Percentiles rank a stretch among this genome's conserved stretches.
These are phyloP conservation scores for Volucella inflata DNA, from an alignment of 2,888 invertebrate species.

Conservation along the genomic window DNA sequence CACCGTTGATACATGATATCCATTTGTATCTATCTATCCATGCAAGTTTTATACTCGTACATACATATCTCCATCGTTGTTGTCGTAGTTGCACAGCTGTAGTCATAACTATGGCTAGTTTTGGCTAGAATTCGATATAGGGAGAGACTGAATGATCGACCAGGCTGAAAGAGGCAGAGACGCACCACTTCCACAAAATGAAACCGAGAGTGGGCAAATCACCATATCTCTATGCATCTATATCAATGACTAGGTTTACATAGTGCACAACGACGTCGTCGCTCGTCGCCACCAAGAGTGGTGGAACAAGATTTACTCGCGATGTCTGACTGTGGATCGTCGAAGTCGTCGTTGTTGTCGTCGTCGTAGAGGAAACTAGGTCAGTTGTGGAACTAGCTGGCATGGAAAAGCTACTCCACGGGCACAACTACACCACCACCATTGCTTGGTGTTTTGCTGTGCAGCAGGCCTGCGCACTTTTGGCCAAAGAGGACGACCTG, in stretches of 20 bases:
- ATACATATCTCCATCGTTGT: constrained; percentile 1
- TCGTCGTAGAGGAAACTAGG: constrained; percentile 83
- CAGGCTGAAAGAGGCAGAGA: constrained; percentile 30
- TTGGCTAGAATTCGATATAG: constrained; percentile 58
- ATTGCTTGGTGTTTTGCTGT: constrained; percentile 37
- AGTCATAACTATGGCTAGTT: constrained; percentile 56
- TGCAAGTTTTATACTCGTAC: constrained; percentile 34
- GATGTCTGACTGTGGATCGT: constrained; percentile 76
- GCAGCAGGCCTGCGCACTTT: constrained; percentile 58
- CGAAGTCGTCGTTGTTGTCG: constrained; percentile 80
- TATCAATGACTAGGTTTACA: constrained; percentile 59
- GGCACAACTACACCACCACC: not conserved
- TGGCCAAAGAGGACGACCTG: constrained; percentile 70
- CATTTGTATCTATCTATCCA: constrained; percentile 44
- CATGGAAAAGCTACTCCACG: constrained; percentile 57
- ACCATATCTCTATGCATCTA: constrained; percentile 63
- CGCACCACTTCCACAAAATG: constrained; percentile 54
- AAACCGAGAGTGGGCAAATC: constrained; percentile 73
- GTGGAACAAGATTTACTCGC: constrained; percentile 71
- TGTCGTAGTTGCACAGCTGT: no score
- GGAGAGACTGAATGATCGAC: not conserved
- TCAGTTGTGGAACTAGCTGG: constrained; percentile 80
- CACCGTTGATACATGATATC: constrained; percentile 46
- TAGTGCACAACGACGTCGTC: constrained; percentile 45
- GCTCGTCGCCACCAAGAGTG: constrained; percentile 21